phyloP scores from a whole-genome alignment of 2,113 vertebrate species.

The Carlito syrichta region DNA sequence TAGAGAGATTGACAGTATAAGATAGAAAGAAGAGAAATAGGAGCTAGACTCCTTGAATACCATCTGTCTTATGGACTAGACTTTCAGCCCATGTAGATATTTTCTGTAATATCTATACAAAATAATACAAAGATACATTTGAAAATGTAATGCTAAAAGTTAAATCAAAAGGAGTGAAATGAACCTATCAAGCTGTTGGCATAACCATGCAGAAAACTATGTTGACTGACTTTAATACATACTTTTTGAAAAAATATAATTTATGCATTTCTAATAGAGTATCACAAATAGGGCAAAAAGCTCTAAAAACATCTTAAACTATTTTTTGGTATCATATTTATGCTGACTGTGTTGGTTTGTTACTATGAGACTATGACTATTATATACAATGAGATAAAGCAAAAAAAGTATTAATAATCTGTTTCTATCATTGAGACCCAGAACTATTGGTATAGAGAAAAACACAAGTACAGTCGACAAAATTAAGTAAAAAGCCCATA shows the following conservation, averaged over 20 bases:
- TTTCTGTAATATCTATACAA: background rate
- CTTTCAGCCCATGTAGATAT: background rate
- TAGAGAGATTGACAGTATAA: background rate
- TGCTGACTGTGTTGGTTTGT: background rate
- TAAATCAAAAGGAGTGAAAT: background rate
- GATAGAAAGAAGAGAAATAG: background rate
- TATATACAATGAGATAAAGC: background rate
- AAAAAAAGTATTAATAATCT: background rate
- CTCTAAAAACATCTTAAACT: background rate
- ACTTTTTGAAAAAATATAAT: background rate
- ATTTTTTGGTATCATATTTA: background rate
- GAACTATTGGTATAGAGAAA: background rate
- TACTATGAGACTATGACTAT: background rate
- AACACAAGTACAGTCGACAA: background rate
- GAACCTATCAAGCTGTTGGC: background rate
- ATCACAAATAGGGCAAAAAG: background rate
- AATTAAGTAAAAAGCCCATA: background rate
- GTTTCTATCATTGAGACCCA: background rate
- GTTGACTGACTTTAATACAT: background rate
- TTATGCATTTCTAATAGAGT: background rate
- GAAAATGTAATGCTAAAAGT: background rate
- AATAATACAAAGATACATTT: background rate
- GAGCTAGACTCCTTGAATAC: background rate
- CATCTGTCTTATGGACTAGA: background rate
- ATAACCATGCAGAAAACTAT: background rate